Base-by-base conservation (phyloP, 2,797 vertebrate species). In the Scolopax rusticola region DNA sequence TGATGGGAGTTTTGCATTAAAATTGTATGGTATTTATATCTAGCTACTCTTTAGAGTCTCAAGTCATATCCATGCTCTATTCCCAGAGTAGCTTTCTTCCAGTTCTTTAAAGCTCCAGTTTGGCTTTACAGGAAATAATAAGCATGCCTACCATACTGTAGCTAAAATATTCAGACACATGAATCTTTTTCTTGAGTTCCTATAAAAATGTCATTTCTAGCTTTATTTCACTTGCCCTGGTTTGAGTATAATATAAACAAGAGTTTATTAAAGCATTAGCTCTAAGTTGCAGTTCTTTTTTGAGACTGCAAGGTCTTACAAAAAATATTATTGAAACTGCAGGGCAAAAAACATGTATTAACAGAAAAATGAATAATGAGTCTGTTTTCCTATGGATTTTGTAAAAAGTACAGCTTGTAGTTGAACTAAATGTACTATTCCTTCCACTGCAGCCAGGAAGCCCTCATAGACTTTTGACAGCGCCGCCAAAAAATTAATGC, bases 351-450 rank as follows among this genome's bases (percentile, higher is more conserved):
- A 40, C 79, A 95, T 63, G 64, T 97, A 89, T 96, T 96, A 96
- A 87, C 33, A 89, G 80, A 87, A 81, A 93, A 93, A 33, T 96
- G 94, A 97, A 97, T 92, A 93, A 96, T 95, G 81, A 95, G 63
- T 90, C 94, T 97, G 80, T 96, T 96, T 97, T 97, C 84, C 19
- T 93, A 59, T 36, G 90, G 87, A 82, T 92, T 90, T 94, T 76
- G 73, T 18, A 6, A 63, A 69, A 89, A 92, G 90, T 95, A 94
- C 84, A 90, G 84, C 87, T 94, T 96, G 93, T 95, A 97, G 90
- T 97, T 96, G 95, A 92, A 93, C 95, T 94, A 75, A 88, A 90
- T 95, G 59, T 96, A 94, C 93, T 77, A 88, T 83, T 98, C 94
- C 81, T 95, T 92, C 76, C 80, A 93, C 51, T 78, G 68, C 93